Base-by-base conservation (phyloP, 2,888 invertebrate species). In the Caenorhabditis sp. region DNA sequence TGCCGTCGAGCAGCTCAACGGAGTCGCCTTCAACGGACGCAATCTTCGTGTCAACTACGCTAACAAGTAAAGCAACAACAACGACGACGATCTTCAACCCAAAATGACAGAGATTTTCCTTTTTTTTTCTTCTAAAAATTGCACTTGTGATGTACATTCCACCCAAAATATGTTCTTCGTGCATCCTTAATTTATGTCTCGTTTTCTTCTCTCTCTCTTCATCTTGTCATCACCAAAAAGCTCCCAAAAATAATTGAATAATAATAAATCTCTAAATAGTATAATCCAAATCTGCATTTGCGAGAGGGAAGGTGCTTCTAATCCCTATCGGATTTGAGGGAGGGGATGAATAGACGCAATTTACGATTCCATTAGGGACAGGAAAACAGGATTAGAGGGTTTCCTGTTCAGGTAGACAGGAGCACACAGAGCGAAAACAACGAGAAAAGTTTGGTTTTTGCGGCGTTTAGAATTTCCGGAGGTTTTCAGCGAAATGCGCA, bases 41-140 rank as follows among this genome's bases (percentile, higher is more conserved):
- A 83, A 87, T 56, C 89, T 91, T 77, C 91, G 91, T 66, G 91
- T 91, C 70, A 91, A 91, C 90, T 88, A 76, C 70, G 90, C 91
- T 80, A 91, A 91, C 90, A 89, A 88, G 47, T 58, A 58, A 70
- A 58, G 22, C n/a, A 35, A 35, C 8, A 4, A 4, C 31, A 35
- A 8, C n/a, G 16, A 24, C n/a, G 31, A 24, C 19, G 41, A 44
- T 41, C 24, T 54, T 24, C 12, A n/a, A 38, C 19, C 16, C 31
- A 5, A 10, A 38, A 38, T 38, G 38, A 38, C 16, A 68, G 51
- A 68, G 51, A 61, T 54, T 54, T n/a, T 44, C 16, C 16, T 24
- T 14, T 6, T 35, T 35, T 35, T 35, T 35, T 35, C 31, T 35
- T 35, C 31, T 35, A 61, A 44, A 63, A 44, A 63, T 63, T 68